Conservation (phyloP, 2,888 invertebrate species). For the Dendrolimus pini region DNA sequence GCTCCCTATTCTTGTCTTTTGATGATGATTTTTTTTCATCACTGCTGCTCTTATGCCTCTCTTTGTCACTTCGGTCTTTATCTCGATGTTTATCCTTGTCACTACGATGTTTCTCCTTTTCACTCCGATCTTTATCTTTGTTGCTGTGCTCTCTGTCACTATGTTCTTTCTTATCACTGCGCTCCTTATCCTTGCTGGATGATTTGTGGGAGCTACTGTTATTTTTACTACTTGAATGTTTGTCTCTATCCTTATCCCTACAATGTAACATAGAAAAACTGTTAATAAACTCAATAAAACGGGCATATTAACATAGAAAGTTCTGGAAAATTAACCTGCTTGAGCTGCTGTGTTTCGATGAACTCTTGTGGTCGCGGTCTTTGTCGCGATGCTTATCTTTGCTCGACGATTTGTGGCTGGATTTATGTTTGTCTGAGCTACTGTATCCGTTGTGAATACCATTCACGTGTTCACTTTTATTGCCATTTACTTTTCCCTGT, state of each 20-base stretch:
- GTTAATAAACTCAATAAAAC: conserved; percentile 8
- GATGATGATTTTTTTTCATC: conserved; percentile 53
- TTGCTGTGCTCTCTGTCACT: conserved; percentile 34
- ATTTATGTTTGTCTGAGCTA: conserved; percentile 72
- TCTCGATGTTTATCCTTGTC: conserved; percentile 30
- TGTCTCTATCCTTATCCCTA: conserved; percentile 73
- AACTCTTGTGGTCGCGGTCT: conserved; percentile 78
- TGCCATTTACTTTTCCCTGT: conserved; percentile 73
- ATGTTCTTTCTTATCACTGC: conserved; percentile 48
- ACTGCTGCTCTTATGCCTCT: conserved; percentile 43
- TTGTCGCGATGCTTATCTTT: conserved; percentile 83
- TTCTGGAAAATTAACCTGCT: conserved; percentile 68
- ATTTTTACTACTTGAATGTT: conserved; percentile 71
- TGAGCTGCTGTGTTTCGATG: conserved; percentile 67
- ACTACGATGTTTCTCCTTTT: conserved; percentile 48
- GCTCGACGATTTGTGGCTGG: conserved; percentile 81
- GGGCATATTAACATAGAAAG: conserved; percentile 25
- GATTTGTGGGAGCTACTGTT: conserved; percentile 75
- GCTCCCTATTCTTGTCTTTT: conserved; percentile 40
- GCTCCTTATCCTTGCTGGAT: conserved; percentile 49
- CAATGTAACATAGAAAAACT: conserved; percentile 16
- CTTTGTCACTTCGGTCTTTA: conserved; percentile 33
- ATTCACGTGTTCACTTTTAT: conserved; percentile 81
- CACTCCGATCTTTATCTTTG: conserved; percentile 59
- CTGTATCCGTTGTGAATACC: conserved; percentile 87